Conservation (phyloP, 2,113 vertebrate species). For the Anthoscopus minutus region DNA sequence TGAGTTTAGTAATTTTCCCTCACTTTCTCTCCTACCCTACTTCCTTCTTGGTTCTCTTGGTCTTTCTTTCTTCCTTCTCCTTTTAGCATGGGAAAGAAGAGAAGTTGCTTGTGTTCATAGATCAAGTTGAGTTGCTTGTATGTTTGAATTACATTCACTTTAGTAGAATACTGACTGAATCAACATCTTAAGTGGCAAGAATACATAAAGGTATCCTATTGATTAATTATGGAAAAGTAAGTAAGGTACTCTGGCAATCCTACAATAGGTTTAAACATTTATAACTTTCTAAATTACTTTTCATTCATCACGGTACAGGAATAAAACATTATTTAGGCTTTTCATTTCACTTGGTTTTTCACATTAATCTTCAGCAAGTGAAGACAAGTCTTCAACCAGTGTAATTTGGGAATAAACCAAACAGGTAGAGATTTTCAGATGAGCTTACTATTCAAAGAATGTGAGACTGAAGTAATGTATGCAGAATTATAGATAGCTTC, state of each 20-base stretch:
- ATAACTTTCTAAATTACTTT: neutral
- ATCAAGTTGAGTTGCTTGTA: neutral
- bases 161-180: neutral
- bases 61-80: neutral
- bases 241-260: neutral
- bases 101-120: neutral
- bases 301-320: neutral
- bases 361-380: neutral
- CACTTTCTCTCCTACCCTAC: neutral
- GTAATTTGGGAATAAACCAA: neutral
- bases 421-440: neutral
- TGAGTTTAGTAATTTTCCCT: neutral
- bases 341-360: neutral
- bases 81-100: neutral
- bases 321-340: neutral
- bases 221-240: neutral
- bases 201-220: neutral
- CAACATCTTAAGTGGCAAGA: neutral
- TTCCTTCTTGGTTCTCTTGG: neutral
- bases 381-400: neutral
- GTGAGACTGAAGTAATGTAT: neutral
- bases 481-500: neutral
- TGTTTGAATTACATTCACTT: neutral
- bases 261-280: neutral
- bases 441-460: neutral